phyloP scores from a whole-genome alignment of 2,888 invertebrate genomes.

The Morpho achilles region DNA sequence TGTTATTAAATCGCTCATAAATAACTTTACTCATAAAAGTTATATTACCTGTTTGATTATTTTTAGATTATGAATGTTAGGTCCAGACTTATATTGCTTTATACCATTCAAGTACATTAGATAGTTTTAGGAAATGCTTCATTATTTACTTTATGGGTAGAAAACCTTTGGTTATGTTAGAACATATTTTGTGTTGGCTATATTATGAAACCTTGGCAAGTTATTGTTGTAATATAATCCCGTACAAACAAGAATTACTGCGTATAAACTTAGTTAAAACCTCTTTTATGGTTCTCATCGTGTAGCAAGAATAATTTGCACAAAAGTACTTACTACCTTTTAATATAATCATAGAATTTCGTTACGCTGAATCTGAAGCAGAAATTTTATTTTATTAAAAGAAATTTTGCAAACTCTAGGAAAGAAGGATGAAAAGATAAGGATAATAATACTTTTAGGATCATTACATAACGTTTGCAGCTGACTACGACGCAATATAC shows the following conservation, averaged over 20 bases:
- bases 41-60: constrained; percentile 22
- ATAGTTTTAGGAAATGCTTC: background rate
- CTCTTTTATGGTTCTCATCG: background rate
- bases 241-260: background rate
- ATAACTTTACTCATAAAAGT: constrained; percentile 27
- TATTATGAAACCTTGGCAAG: background rate
- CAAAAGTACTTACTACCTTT: too few relatives aligned
- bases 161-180: background rate
- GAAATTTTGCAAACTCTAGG: too few relatives aligned
- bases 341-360: too few relatives aligned
- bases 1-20: constrained; percentile 27
- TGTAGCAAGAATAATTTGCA: background rate
- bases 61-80: constrained; percentile 23
- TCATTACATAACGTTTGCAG: too few relatives aligned
- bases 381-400: too few relatives aligned
- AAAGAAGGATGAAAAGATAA: too few relatives aligned
- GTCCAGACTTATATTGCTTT: constrained; percentile 13
- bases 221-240: background rate
- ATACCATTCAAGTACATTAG: constrained; percentile 7
- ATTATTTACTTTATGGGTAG: background rate
- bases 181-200: background rate
- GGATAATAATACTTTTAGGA: too few relatives aligned
- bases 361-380: too few relatives aligned
- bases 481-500: too few relatives aligned
- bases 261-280: background rate